phyloP scores from a whole-genome alignment of 2,113 vertebrate species.

The Heterotilapia buettikoferi region DNA sequence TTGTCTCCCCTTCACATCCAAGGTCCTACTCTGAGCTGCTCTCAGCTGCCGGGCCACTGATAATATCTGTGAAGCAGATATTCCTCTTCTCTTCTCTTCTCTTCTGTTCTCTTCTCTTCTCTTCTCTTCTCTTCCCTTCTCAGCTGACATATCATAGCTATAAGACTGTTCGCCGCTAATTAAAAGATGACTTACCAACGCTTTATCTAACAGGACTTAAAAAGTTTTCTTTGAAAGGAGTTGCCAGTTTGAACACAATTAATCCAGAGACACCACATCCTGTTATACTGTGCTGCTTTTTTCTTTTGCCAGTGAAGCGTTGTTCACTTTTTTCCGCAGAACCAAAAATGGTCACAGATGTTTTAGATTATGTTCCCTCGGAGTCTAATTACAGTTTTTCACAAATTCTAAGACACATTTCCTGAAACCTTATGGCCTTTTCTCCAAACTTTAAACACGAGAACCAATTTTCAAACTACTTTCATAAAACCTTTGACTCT shows the following conservation, averaged over 20 bases:
- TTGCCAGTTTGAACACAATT: neutral
- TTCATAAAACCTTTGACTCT: neutral
- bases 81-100: neutral
- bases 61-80: constrained; percentile 17
- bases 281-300: neutral
- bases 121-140: neutral
- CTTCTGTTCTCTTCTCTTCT: neutral
- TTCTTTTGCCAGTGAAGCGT: neutral
- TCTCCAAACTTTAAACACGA: neutral
- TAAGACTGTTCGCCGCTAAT: neutral
- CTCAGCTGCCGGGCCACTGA: neutral
- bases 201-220: neutral
- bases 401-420: neutral
- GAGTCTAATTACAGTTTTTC: constrained; percentile 3
- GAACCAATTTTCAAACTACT: neutral
- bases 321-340: neutral
- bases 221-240: neutral
- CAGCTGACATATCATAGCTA: neutral
- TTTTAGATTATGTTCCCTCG: neutral
- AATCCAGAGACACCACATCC: neutral
- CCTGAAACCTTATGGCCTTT: neutral
- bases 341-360: neutral
- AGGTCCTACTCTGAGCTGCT: constrained; percentile 18
- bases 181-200: neutral
- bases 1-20: constrained; percentile 48